Evolutionary conservation across 2,113 vertebrate species (phyloP).

Genomic region (Hymenochirus boettgeri): DNA sequence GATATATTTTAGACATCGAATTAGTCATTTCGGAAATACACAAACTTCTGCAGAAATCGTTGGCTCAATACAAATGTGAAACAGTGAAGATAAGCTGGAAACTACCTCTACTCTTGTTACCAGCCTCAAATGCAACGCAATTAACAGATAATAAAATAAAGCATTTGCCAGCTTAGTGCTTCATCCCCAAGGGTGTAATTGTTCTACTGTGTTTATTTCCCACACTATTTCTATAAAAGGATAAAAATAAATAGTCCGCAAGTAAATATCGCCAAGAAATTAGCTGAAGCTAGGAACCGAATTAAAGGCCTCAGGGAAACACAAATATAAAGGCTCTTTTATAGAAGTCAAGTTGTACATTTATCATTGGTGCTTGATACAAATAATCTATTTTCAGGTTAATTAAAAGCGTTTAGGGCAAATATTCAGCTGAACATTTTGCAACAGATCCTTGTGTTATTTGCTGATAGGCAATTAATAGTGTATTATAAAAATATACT

Average conservation of each 20-base stretch:
- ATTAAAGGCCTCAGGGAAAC: neutral
- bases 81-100: neutral
- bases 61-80: no score
- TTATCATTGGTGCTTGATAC: neutral
- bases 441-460: neutral
- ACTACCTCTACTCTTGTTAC: neutral
- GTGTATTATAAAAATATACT: no score
- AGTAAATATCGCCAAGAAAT: neutral
- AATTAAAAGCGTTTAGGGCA: neutral
- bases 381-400: neutral
- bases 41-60: no score
- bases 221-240: conserved; percentile 21
- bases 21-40: no score
- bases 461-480: no score
- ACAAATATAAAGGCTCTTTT: neutral
- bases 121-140: conserved; percentile 21
- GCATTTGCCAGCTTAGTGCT: neutral
- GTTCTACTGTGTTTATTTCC: conserved; percentile 23
- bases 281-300: neutral
- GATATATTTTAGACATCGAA: neutral
- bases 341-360: neutral
- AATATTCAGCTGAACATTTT: neutral
- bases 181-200: conserved; percentile 11
- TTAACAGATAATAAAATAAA: conserved; percentile 34
- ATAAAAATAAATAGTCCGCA: conserved; percentile 10